Conservation (phyloP, 2,113 vertebrate genomes). For the Terrapene triunguis region DNA sequence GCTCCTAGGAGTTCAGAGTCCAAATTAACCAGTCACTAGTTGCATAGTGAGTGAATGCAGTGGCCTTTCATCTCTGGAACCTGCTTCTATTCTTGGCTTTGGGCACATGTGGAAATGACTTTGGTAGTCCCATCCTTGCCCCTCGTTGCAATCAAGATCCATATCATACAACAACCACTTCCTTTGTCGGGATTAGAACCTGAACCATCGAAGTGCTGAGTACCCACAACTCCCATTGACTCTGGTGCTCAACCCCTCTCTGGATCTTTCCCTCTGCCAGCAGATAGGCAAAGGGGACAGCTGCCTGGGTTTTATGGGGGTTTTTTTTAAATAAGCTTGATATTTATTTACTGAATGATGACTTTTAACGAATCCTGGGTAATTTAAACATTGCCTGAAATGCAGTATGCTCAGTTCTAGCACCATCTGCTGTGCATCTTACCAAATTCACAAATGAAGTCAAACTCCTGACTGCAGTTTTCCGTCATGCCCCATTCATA, state of each 20-base stretch:
- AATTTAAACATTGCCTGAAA: neutral
- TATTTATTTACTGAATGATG: neutral
- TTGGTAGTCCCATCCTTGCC: neutral
- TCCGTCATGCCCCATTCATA: conserved; percentile 86
- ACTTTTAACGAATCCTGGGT: neutral
- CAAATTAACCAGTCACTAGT: neutral
- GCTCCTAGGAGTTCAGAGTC: neutral
- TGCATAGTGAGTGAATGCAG: neutral
- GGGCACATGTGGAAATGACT: neutral
- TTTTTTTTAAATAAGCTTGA: conserved; percentile 1
- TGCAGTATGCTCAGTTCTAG: neutral
- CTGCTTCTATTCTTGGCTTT: conserved; percentile 5
- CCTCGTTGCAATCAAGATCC: neutral
- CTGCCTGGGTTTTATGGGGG: neutral
- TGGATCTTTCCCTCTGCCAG: neutral
- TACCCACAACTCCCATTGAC: neutral
- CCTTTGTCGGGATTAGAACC: neutral
- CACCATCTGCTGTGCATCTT: conserved; percentile 25
- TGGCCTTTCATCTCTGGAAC: neutral
- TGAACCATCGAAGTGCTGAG: neutral
- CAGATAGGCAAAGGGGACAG: neutral
- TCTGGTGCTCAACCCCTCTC: neutral
- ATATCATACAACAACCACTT: neutral
- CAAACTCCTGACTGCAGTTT: conserved; percentile 88
- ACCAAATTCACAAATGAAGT: conserved; percentile 94